These are phyloP conservation scores for Beroe forskalii DNA, from an alignment of 37 sponge, comb jelly and placozoan genomes.

Conservation along the genomic window DNA sequence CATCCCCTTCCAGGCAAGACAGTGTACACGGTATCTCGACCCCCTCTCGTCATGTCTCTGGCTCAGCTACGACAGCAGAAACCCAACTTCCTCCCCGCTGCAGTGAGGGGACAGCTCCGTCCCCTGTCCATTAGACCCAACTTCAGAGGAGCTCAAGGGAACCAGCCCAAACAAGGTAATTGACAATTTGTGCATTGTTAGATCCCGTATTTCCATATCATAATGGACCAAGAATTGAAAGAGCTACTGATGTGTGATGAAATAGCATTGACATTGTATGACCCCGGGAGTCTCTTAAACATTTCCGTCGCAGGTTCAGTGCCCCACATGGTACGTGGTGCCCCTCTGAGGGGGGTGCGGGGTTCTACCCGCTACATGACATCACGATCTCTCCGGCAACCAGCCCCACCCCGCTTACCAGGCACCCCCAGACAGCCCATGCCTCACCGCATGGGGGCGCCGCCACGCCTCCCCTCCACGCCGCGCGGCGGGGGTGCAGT, in stretches of 20 bases:
- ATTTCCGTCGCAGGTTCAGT: background rate
- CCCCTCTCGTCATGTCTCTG: constrained; percentile 52
- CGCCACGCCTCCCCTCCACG: background rate
- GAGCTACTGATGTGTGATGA: no score
- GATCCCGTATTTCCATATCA: no score
- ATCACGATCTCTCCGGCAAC: background rate
- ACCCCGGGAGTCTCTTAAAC: no score
- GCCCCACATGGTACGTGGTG: constrained; percentile 5
- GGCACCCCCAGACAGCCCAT: background rate
- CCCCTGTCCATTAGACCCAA: constrained; percentile 33
- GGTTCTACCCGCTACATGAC: background rate
- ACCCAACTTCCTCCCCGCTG: constrained; percentile 52
- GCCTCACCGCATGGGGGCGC: background rate
- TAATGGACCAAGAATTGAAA: no score
- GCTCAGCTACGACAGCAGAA: constrained; percentile 60
- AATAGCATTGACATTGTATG: no score
- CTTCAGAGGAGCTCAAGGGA: constrained; percentile 22
- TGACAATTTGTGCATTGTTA: no score
- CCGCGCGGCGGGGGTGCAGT: background rate
- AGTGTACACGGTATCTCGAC: constrained; percentile 63
- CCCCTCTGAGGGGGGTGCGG: background rate
- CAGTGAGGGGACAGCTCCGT: constrained; percentile 44
- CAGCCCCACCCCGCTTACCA: background rate
- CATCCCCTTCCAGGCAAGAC: constrained; percentile 51
- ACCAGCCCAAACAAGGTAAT: background rate